A percentile compares a stretch with the other conserved stretches of the same genome.
phyloP scores from a whole-genome alignment of 2,888 invertebrate species.

The Fragum whitleyi region DNA sequence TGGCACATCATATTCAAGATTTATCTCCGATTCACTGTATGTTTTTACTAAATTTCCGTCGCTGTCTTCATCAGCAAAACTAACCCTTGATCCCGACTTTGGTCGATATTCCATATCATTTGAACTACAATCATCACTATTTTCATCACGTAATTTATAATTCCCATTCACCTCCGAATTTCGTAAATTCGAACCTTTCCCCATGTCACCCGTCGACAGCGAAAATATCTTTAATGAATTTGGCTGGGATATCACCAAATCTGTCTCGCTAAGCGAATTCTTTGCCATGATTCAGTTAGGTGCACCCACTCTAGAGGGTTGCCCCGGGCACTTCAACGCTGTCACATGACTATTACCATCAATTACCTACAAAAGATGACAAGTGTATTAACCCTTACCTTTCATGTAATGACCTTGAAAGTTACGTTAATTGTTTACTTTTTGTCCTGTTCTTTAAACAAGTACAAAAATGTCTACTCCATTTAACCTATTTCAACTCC shows the following conservation, averaged over 20 bases:
- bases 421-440: too few species aligned
- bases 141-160: constrained; percentile 40
- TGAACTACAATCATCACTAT: constrained; percentile 11
- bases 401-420: too few species aligned
- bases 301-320: constrained; percentile 2
- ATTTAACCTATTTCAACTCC: too few species aligned
- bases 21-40: constrained; percentile 55
- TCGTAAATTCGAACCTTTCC: constrained; percentile 34
- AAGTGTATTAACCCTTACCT: too few species aligned
- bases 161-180: constrained; percentile 55
- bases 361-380: not conserved
- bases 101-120: constrained; percentile 28
- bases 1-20: constrained; percentile 26
- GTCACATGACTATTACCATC: constrained; percentile 5
- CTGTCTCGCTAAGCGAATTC: constrained; percentile 58
- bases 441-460: too few species aligned
- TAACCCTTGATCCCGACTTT: constrained; percentile 57
- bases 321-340: not conserved
- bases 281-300: constrained; percentile 51
- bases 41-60: constrained; percentile 61
- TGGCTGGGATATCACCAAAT: constrained; percentile 61
- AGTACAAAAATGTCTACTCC: too few species aligned
- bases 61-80: constrained; percentile 57
- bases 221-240: constrained; percentile 58
- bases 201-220: constrained; percentile 58